These are phyloP conservation scores for Pluvialis apricaria DNA, from an alignment of 2,113 vertebrate species.

Conservation along the genomic window DNA sequence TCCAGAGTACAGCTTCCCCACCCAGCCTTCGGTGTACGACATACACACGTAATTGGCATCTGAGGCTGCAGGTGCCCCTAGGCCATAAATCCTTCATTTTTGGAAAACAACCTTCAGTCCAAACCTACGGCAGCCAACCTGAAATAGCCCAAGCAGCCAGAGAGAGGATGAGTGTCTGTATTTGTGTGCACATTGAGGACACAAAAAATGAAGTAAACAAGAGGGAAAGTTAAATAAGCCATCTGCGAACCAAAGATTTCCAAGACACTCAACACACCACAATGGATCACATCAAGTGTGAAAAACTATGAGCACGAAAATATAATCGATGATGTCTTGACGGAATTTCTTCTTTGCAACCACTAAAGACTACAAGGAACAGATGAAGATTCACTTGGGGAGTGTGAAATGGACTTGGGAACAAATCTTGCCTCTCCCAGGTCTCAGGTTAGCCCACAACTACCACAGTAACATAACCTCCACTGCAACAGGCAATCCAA, in stretches of 20 bases:
- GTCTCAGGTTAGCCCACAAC: not conserved
- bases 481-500: not conserved
- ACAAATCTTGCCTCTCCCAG: not conserved
- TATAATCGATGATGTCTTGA: not conserved
- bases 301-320: not conserved
- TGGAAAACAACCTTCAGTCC: not conserved
- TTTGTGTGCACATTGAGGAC: not conserved
- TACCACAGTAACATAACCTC: not conserved
- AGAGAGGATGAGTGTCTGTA: not conserved
- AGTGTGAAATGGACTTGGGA: not conserved
- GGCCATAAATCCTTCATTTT: not conserved
- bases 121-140: not conserved
- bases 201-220: not conserved
- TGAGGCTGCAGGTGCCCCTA: not conserved
- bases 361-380: not conserved
- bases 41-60: not conserved
- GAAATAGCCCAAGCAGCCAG: not conserved
- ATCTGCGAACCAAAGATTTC: not conserved
- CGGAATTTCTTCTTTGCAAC: not conserved
- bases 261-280: not conserved
- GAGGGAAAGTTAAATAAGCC: not conserved
- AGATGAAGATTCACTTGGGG: not conserved
- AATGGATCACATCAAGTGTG: accelerated
- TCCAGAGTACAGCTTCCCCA: not conserved
- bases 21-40: not conserved